Evolutionary conservation across 23 tunicate species (phyloP).

Genomic region (Trididemnum clinides): DNA sequence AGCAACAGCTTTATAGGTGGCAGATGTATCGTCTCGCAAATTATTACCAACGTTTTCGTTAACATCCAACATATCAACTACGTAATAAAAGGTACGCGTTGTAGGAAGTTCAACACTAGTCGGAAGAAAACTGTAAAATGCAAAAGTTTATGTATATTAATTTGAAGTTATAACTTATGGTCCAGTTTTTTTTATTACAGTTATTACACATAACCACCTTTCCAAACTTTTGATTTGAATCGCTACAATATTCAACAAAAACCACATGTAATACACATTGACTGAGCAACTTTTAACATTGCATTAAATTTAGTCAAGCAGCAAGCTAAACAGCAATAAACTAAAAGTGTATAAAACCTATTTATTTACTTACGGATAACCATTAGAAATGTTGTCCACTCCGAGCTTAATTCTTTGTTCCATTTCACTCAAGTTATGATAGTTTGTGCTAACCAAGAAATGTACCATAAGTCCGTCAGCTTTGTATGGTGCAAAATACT

Average conservation of each 20-base stretch:
- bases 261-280: too few relatives aligned
- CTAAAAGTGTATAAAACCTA: too few relatives aligned
- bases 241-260: too few relatives aligned
- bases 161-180: too few relatives aligned
- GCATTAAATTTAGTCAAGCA: too few relatives aligned
- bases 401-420: neutral
- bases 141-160: neutral
- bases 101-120: conserved; percentile 50
- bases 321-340: too few relatives aligned
- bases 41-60: neutral
- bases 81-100: conserved; percentile 40
- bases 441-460: conserved; percentile 26
- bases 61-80: neutral
- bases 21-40: conserved; percentile 2
- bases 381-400: neutral
- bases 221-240: too few relatives aligned
- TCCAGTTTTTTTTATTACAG: too few relatives aligned
- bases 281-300: too few relatives aligned
- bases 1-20: neutral
- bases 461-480: conserved; percentile 62
- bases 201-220: too few relatives aligned
- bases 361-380: conserved; percentile 13
- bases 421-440: neutral
- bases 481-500: conserved; percentile 74
- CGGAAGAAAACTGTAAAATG: conserved; percentile 26